Base-by-base conservation (phyloP, 2,113 vertebrate genomes). In the Grammomys dolichurus region DNA sequence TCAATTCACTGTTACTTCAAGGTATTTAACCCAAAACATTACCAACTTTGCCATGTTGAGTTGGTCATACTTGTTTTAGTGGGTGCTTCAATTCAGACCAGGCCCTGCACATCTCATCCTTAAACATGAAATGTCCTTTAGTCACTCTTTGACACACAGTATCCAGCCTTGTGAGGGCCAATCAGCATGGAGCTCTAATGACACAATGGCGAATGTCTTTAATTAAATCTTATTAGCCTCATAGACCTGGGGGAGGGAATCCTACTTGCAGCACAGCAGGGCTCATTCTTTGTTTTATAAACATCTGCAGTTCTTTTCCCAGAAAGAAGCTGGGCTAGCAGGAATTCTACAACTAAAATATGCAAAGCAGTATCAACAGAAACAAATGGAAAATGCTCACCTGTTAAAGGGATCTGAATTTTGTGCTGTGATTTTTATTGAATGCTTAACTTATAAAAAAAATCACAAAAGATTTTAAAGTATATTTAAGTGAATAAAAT, bases 341-440 rank as follows among this genome's bases (percentile, higher is more conserved):
- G 82, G 60, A 93, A 96, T 96, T 96, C n/a, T 95, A 63, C 92
- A 94, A 88, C 70, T 92, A 90, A 97, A 96, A 95, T 78, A 90
- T 89, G 77, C 19, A 16, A 56, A 95, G 63, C 33, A 93, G 14
- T 76, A 92, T 91, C 80, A 96, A 77, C 81, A 95, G 67, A n/a
- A 94, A 78, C 1, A 87, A 73, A 82, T 20, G 56, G 91, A 78
- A 96, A 93, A n/a, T 86, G 46, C 60, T 94, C 63, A 91, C 93
- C 60, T 93, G 20, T 87, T 51, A 93, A 89, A 26, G 43, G 36
- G 7, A 86, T 86, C 48, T 89, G 85, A 84, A 81, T 65, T 76
- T 84, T 90, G 88, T 84, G 19, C 63, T 86, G 14, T 73, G 65
- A 92, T 94, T 89, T 95, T 91, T 80, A 89, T 63, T 86, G 46